A percentile compares a stretch with the other conserved stretches of the same genome.
These are phyloP conservation scores for Drosophila bunnanda DNA, from an alignment of 2,888 invertebrate species.

Conservation along the genomic window DNA sequence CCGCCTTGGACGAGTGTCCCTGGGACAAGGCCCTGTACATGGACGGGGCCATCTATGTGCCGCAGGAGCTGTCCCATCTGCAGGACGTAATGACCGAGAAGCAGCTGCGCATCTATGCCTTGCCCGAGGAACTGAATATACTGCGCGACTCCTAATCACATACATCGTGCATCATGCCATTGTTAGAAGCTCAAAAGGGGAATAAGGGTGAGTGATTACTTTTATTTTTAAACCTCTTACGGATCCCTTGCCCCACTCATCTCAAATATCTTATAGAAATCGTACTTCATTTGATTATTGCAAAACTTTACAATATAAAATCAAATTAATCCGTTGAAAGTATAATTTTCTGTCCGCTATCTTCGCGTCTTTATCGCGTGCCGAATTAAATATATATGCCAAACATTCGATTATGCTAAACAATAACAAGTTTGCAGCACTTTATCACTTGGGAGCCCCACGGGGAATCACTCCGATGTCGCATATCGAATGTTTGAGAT, in stretches of 20 bases:
- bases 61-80: conserved; percentile 88
- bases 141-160: conserved; percentile 82
- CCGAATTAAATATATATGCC: neutral
- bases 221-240: neutral
- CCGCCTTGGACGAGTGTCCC: conserved; percentile 87
- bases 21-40: conserved; percentile 89
- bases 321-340: neutral
- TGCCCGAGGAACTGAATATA: conserved; percentile 90
- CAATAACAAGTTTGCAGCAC: conserved; percentile 5
- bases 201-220: neutral
- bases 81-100: conserved; percentile 91
- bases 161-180: neutral
- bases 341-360: neutral
- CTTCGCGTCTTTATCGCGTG: neutral
- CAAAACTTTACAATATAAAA: too few relatives aligned
- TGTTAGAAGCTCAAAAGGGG: neutral
- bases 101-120: conserved; percentile 90
- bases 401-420: conserved; percentile 22
- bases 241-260: too few relatives aligned
- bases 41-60: conserved; percentile 88
- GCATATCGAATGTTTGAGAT: conserved; percentile 30
- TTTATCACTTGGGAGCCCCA: conserved; percentile 1
- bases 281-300: too few relatives aligned
- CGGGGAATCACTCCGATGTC: conserved; percentile 15
- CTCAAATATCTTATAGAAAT: too few relatives aligned